A percentile compares a stretch with the other conserved stretches of the same genome.
Evolutionary conservation across 2,113 vertebrate species (phyloP).

Genomic region (Hyperopisus bebe): DNA sequence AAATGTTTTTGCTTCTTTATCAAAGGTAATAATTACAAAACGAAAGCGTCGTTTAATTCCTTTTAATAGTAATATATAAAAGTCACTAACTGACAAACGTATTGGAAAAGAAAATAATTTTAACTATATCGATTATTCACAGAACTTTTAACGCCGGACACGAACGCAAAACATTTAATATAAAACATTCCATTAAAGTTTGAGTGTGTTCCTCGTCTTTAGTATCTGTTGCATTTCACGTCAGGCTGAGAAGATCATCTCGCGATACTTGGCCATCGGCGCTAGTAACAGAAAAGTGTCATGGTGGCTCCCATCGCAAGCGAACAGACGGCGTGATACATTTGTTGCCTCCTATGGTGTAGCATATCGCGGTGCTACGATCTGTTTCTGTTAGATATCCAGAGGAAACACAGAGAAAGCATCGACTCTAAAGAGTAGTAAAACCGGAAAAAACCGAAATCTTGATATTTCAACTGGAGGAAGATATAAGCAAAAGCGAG

Average conservation of each 20-base stretch:
- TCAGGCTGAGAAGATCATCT: slow-evolving; percentile 19
- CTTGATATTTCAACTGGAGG: neutral
- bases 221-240: neutral
- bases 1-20: neutral
- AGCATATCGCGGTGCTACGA: neutral
- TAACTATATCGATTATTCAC: neutral
- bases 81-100: neutral
- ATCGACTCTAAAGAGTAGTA: neutral
- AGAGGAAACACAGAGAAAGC: neutral
- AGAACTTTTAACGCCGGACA: neutral
- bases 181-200: neutral
- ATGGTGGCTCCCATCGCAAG: slow-evolving; percentile 49
- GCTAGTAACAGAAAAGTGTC: neutral
- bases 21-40: neutral
- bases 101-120: neutral
- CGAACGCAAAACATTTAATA: neutral
- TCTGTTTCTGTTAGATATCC: neutral
- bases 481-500: slow-evolving; percentile 4
- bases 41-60: neutral
- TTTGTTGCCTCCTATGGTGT: neutral
- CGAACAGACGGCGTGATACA: slow-evolving; percentile 38
- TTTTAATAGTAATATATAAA: neutral
- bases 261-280: slow-evolving; percentile 32
- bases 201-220: neutral
- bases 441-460: neutral